These are phyloP conservation scores for Pentalonia nigronervosa DNA, from an alignment of 1,140 invertebrate species.

Conservation along the genomic window DNA sequence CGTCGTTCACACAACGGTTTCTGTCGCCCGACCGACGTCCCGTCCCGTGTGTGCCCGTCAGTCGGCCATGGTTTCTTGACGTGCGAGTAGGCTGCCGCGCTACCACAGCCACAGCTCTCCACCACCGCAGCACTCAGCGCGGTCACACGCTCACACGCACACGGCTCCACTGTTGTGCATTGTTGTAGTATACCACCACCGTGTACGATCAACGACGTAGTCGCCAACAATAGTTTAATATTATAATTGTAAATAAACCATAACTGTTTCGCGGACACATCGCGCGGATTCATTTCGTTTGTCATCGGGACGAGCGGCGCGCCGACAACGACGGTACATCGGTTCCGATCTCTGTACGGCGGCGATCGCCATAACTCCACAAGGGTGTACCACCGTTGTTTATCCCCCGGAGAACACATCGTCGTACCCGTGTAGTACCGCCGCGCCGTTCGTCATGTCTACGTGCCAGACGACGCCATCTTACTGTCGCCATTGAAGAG, in stretches of 20 bases:
- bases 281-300: background rate
- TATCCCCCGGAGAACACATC: background rate
- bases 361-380: background rate
- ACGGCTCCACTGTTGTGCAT: background rate
- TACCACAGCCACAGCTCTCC: background rate
- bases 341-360: background rate
- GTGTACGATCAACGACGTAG: background rate
- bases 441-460: background rate
- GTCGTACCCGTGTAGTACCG: background rate
- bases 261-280: background rate
- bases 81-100: constrained; percentile 34
- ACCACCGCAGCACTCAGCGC: background rate
- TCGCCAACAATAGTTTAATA: background rate
- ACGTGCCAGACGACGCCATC: constrained; percentile 22
- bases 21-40: constrained; percentile 17
- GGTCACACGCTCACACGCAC: background rate
- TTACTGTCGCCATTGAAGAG: constrained; percentile 29
- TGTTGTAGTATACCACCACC: background rate
- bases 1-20: background rate
- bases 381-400: background rate
- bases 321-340: too few species aligned
- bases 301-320: background rate
- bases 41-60: constrained; percentile 16
- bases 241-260: background rate
- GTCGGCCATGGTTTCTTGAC: constrained; percentile 57